Percentiles rank a stretch among this genome's conserved stretches.
phyloP scores from a whole-genome alignment of 2,113 vertebrate genomes.

The Oriolus oriolus region DNA sequence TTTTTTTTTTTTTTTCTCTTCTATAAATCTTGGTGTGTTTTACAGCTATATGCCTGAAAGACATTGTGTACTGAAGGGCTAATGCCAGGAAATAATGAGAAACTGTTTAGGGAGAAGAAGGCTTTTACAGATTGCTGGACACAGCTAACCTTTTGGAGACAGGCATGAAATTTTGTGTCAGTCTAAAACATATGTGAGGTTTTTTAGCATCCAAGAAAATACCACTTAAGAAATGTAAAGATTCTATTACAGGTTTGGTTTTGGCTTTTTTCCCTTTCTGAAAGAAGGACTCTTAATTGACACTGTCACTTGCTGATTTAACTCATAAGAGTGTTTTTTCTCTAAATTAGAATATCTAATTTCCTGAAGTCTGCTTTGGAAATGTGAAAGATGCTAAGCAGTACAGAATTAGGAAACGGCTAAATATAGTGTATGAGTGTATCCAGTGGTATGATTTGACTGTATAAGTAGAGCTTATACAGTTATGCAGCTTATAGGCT shows the following conservation, averaged over 20 bases:
- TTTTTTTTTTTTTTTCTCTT: rapidly evolving
- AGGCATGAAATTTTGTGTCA: not conserved
- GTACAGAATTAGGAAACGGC: not conserved
- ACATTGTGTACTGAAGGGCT: not conserved
- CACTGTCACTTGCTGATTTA: not conserved
- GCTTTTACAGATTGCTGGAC: not conserved
- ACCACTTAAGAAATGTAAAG: not conserved
- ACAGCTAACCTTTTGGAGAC: not conserved
- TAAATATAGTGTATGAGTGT: not conserved
- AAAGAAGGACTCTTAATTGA: not conserved
- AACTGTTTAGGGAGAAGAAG: not conserved
- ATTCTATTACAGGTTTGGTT: not conserved
- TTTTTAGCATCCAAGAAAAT: not conserved
- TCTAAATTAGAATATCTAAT: not conserved
- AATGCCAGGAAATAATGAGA: not conserved
- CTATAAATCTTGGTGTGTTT: not conserved
- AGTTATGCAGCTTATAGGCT: not conserved
- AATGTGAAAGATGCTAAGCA: not conserved
- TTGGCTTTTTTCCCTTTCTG: not conserved
- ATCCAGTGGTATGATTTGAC: not conserved
- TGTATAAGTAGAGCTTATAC: not conserved
- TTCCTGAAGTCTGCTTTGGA: not conserved
- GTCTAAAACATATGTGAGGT: not conserved
- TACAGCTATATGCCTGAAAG: not conserved
- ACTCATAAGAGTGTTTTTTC: not conserved